These are phyloP conservation scores for Microctenopoma lineatum DNA, from an alignment of 2,797 vertebrate genomes.

Conservation along the genomic window DNA sequence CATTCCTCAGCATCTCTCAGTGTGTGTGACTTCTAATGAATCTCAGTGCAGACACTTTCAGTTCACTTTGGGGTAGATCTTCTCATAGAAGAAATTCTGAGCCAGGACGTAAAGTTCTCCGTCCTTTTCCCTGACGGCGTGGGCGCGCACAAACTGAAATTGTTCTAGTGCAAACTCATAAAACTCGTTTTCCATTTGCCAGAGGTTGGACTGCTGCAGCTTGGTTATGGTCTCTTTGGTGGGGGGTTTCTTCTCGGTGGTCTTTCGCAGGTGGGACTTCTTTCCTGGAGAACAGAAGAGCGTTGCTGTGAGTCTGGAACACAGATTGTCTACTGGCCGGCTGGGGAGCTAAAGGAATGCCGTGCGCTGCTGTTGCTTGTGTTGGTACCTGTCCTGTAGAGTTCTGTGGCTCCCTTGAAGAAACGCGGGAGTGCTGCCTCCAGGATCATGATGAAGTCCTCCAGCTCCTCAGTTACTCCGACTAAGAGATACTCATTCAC, in stretches of 20 bases:
- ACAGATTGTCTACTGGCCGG: neutral
- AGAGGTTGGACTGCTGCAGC: constrained; percentile 94
- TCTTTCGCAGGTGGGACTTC: constrained; percentile 97
- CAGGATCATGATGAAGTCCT: constrained; percentile 97
- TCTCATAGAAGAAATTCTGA: constrained; percentile 97
- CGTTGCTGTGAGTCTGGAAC: neutral
- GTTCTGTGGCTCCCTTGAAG: constrained; percentile 94
- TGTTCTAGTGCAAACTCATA: constrained; percentile 98
- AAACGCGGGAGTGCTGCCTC: constrained; percentile 94
- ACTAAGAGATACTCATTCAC: constrained; percentile 96
- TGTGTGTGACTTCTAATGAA: constrained; percentile 45
- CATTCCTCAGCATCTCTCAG: constrained; percentile 26
- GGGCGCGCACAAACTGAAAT: constrained; percentile 95
- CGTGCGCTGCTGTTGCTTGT: neutral
- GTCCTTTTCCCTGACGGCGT: constrained; percentile 94
- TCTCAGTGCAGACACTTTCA: constrained; percentile 52
- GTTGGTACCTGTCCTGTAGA: constrained; percentile 91
- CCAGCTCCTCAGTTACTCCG: constrained; percentile 96
- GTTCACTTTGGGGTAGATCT: constrained; percentile 97
- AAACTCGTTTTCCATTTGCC: constrained; percentile 98
- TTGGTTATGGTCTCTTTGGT: constrained; percentile 93
- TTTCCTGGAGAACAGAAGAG: constrained; percentile 84
- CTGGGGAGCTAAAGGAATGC: neutral
- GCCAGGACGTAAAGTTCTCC: constrained; percentile 91
- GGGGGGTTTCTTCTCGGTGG: constrained; percentile 94